Conservation (phyloP, 2,797 vertebrate species). For the Falco rusticolus region DNA sequence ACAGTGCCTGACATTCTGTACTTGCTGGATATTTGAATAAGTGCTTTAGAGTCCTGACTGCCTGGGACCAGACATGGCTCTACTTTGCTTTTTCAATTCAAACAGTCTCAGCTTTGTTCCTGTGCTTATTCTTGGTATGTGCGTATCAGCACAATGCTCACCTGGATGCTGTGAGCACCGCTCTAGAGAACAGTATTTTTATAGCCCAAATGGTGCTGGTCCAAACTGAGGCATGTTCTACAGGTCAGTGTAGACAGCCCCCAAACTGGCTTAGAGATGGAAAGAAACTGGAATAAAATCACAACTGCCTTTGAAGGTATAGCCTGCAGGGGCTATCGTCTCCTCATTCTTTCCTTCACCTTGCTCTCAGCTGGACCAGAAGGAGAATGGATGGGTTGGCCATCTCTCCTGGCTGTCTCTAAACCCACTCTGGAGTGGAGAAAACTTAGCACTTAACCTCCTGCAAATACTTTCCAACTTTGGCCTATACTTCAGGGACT, state of each 20-base stretch:
- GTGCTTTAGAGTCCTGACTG: background rate
- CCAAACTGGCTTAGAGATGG: background rate
- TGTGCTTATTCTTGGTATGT: background rate
- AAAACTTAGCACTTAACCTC: slow-evolving; percentile 64
- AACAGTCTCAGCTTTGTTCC: background rate
- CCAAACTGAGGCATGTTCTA: background rate
- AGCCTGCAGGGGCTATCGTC: background rate
- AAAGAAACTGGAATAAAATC: background rate
- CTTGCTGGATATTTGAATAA: background rate
- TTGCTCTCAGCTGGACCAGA: background rate
- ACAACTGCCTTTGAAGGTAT: background rate
- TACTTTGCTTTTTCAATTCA: background rate
- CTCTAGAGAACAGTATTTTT: background rate
- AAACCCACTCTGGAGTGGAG: background rate
- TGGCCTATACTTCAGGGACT: slow-evolving; percentile 34
- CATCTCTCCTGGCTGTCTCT: background rate
- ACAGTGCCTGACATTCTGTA: background rate
- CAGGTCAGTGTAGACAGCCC: background rate
- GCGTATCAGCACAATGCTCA: fast-evolving
- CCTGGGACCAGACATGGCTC: background rate
- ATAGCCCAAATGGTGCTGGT: background rate
- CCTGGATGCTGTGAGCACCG: background rate
- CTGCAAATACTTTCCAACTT: slow-evolving; percentile 14
- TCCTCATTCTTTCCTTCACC: background rate
- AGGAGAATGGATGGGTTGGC: background rate